Evolutionary conservation across 53 echinoderm and acorn worm genomes (phyloP).

Genomic region (Paelopatides confundens): DNA sequence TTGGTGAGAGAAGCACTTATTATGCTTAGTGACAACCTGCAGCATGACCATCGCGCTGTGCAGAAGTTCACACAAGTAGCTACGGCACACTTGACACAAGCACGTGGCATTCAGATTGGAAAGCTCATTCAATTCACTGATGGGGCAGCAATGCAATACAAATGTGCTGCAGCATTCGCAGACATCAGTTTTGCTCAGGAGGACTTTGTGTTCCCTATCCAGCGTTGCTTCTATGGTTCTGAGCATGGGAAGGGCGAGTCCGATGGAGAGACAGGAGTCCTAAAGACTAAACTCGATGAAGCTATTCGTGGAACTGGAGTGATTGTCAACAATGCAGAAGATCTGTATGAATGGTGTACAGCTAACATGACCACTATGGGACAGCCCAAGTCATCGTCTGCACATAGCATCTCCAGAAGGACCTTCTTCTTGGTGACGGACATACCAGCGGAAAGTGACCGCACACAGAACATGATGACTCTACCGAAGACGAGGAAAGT

Average conservation of each 20-base stretch:
- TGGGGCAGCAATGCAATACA: not conserved
- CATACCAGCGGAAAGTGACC: not conserved
- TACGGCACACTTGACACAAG: not conserved
- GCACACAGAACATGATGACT: not conserved
- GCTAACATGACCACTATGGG: not conserved
- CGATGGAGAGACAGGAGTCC: not conserved
- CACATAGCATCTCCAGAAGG: not conserved
- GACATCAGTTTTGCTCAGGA: not conserved
- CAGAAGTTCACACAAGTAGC: not conserved
- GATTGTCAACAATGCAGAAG: not conserved
- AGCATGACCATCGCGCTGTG: constrained; percentile 2
- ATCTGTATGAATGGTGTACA: not conserved
- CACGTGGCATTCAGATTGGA: not conserved
- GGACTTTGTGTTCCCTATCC: not conserved
- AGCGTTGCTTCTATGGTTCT: not conserved
- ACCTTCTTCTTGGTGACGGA: not conserved
- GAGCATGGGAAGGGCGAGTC: not conserved
- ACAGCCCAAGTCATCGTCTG: not conserved
- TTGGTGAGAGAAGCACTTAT: not conserved
- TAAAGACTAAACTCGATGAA: not conserved
- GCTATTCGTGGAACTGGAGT: not conserved
- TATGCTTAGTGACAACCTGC: not conserved
- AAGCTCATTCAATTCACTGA: not conserved
- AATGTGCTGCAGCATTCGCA: constrained; percentile 14
- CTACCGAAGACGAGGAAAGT: not conserved